Evolutionary conservation across 2,797 vertebrate genomes (phyloP).

Genomic region (Pseudopleuronectes americanus): DNA sequence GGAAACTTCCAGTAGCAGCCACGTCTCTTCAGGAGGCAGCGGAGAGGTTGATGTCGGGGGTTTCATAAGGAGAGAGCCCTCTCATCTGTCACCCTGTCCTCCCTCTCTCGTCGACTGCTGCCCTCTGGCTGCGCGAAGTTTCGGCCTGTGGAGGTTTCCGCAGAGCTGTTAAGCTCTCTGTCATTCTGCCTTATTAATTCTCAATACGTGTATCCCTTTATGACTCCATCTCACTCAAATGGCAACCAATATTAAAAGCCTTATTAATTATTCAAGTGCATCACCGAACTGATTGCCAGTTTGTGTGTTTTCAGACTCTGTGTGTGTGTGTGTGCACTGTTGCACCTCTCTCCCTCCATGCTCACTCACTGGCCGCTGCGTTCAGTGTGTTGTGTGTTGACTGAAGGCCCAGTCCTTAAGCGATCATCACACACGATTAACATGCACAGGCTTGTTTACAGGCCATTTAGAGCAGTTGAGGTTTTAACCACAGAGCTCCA

Average conservation of each 20-base stretch:
- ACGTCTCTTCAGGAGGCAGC: constrained; percentile 42
- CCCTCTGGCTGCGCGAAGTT: constrained; percentile 35
- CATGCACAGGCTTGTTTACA: constrained; percentile 58
- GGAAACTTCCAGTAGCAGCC: constrained; percentile 28
- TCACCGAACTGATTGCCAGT: constrained; percentile 42
- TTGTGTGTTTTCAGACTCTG: constrained; percentile 47
- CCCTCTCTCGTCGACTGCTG: constrained; percentile 18
- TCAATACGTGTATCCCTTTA: constrained; percentile 64
- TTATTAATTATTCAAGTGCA: constrained; percentile 73
- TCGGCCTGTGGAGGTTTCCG: constrained; percentile 43
- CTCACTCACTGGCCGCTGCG: constrained; percentile 22
- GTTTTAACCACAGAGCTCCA: constrained; percentile 58
- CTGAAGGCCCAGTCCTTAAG: constrained; percentile 35
- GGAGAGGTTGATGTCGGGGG: constrained; percentile 50
- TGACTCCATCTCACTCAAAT: constrained; percentile 63
- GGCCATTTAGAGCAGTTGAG: constrained; percentile 40
- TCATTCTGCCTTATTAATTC: constrained; percentile 57
- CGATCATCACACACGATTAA: constrained; percentile 55
- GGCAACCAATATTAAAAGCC: constrained; percentile 75
- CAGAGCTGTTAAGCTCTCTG: constrained; percentile 34
- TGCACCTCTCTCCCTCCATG: constrained; percentile 4
- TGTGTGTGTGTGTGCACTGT: constrained; percentile 8
- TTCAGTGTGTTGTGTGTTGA: constrained; percentile 39
- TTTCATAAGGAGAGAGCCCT: constrained; percentile 34
- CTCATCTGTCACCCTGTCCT: constrained; percentile 45